Conservation (phyloP, 2,797 vertebrate species). For the Nannoperca australis region DNA sequence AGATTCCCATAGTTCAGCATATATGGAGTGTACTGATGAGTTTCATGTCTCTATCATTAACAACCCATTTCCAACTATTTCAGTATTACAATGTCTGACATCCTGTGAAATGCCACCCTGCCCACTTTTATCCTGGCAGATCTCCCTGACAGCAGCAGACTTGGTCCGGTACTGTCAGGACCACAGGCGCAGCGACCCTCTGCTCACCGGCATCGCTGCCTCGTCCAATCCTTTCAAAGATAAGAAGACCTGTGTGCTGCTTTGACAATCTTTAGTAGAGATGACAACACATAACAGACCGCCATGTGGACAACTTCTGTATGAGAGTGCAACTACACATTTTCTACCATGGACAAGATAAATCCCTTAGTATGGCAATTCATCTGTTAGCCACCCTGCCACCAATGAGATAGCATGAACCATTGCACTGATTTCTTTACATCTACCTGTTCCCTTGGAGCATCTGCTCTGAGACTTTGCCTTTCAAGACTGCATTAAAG, state of each 20-base stretch:
- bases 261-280: constrained; percentile 63
- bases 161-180: constrained; percentile 88
- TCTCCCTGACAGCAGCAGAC: constrained; percentile 87
- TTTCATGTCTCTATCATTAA: background rate
- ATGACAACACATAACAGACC: background rate
- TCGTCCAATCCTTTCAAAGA: constrained; percentile 90
- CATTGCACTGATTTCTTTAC: background rate
- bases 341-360: background rate
- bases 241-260: constrained; percentile 87
- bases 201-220: constrained; percentile 86
- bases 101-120: background rate
- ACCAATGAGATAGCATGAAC: background rate
- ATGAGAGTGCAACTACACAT: background rate
- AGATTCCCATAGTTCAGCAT: background rate
- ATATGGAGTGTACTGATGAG: background rate
- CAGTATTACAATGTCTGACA: background rate
- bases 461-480: background rate
- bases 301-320: background rate
- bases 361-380: background rate
- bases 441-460: background rate
- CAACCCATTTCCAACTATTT: background rate
- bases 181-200: constrained; percentile 86
- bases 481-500: background rate
- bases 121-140: constrained; percentile 69
- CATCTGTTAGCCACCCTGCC: background rate